Base-by-base conservation (phyloP, 2,113 vertebrate genomes). In the Gobio gobio region DNA sequence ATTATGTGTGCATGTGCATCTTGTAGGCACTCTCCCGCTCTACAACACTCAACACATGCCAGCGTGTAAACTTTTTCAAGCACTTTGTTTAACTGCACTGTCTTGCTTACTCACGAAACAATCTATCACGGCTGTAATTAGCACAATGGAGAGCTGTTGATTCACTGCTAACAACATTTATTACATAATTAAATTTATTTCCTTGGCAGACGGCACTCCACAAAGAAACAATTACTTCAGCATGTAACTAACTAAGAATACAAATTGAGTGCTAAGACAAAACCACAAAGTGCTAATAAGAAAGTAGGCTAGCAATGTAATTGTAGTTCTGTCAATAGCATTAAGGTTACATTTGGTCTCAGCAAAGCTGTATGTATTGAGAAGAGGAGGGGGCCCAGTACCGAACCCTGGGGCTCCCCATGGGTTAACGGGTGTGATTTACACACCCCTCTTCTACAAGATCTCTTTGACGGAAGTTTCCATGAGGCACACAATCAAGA, bases 41-140 rank as follows among this genome's bases (percentile, higher is more conserved):
- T 74, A 66, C 77, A 14, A 76, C 56, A 33, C 45, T 20, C 33
- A 24, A 26, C 26, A 22, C 79, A 72, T 36, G 45, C n/a, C 26
- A 10, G n/a, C 61, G 26, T 22, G 22, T 9, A 70, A 72, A 76
- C 40, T 75, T 59, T 43, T 22, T 20, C 13, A 10, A 58, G n/a
- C 36, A 20, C 70, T 59, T 47, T 51, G 51, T 75, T 29, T 29
- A 83, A 68, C 43, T 80, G 18, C 47, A 59, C 24, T 45, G 13
- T 83, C 76, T 49, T 85, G 78, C n/a, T 78, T 45, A 83, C 78
- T 68, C 73, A 78, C 75, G 40, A 56, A 79, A 49, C 90, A 83
- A 89, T 88, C 88, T 87, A 88, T 89, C 88, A 90, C 78, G 61
- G 74, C 68, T 82, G 88, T 87, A 86, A 89, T 91, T 88, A 89